Evolutionary conservation across 2,797 vertebrate genomes (phyloP), one percentile per base, ranked within the genome.

Genomic region (Pseudocheirus occidentalis): DNA sequence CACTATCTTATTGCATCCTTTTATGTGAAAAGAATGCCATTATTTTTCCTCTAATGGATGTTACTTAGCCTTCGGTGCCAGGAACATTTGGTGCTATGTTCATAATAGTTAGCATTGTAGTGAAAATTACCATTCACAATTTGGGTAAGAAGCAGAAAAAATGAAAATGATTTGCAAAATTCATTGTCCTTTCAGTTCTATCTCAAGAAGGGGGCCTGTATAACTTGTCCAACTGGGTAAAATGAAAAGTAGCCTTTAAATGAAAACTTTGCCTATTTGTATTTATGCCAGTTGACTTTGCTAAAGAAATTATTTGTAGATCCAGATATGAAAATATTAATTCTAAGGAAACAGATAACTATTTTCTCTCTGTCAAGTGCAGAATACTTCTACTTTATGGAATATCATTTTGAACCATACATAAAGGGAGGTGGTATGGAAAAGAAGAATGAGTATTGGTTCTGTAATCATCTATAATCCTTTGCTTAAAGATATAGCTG

Each of bases 31-130:
- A 95, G 54, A 94, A 95, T 94, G 94, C 95, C 28, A 96, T 59
- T 96, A 50, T 91, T 93, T 96, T 66, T 90, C 93, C 94, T 95
- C 94, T 95, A 93, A 90, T 93, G 96, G 96, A 94, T 87, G 96
- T 95, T 93, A 94, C 52, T 94, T 56, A 73, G 62, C 91, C 56
- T 89, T 91, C 40, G 90, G 93, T 73, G 50, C 81, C 95, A 62
- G 62, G 56, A 94, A 96, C 73, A 94, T 21, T n/a, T 73, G 62
- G 34, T 73, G 62, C 62, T 73, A 66, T 66, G 34, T 73, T 94
- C 58, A 94, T 94, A 95, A 96, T 95, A 95, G 96, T 94, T 94
- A 73, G 34, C 50, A 92, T 57, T 54, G 93, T 94, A 59, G 94
- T 94, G 62, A 96, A 92, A 95, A 95, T 91, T 91, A 66, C 93